These are phyloP conservation scores for Zele albiditarsus DNA, from an alignment of 2,888 invertebrate species.

Conservation along the genomic window DNA sequence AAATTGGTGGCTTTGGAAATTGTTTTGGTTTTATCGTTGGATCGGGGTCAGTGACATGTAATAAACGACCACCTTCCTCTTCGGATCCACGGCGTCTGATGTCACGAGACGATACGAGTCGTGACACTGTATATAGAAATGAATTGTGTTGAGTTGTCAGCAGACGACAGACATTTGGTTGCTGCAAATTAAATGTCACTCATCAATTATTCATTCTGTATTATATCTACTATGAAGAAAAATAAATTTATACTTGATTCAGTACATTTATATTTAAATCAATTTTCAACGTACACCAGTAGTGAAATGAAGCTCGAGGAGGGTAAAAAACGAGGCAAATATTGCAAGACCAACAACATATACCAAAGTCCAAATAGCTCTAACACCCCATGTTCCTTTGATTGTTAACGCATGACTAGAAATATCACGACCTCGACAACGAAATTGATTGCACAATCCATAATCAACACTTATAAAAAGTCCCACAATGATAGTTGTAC, in stretches of 20 bases:
- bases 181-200: constrained; percentile 51
- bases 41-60: constrained; percentile 69
- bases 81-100: constrained; percentile 63
- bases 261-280: constrained; percentile 37
- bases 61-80: constrained; percentile 65
- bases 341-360: constrained; percentile 75
- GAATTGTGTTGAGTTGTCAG: constrained; percentile 65
- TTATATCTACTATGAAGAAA: constrained; percentile 44
- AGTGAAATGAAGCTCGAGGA: constrained; percentile 72
- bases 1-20: constrained; percentile 65
- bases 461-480: constrained; percentile 78
- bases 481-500: constrained; percentile 77
- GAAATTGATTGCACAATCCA: constrained; percentile 77
- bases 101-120: constrained; percentile 74
- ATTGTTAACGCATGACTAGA: constrained; percentile 60
- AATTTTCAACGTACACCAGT: constrained; percentile 61
- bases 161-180: constrained; percentile 63
- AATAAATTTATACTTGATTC: constrained; percentile 37
- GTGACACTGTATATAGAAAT: constrained; percentile 74
- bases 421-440: constrained; percentile 74
- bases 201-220: not conserved
- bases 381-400: constrained; percentile 73
- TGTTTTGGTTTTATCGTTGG: constrained; percentile 65
- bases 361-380: constrained; percentile 76
- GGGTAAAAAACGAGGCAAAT: constrained; percentile 75